Percentiles rank a stretch among this genome's conserved stretches.
phyloP scores from a whole-genome alignment of 2,113 vertebrate genomes.

The Corydoras sp. region DNA sequence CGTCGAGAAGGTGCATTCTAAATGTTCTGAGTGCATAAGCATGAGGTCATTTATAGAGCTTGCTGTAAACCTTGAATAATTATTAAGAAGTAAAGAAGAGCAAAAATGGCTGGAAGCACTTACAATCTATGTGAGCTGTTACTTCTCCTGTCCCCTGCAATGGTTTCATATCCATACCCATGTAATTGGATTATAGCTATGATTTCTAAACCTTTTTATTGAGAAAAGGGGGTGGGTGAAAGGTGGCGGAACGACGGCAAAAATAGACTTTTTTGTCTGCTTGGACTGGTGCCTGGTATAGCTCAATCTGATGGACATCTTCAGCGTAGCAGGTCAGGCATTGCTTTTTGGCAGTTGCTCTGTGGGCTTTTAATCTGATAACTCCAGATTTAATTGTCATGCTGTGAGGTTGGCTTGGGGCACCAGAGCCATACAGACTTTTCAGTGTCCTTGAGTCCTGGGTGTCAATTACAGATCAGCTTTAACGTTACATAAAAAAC shows the following conservation, averaged over 20 bases:
- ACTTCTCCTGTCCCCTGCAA: background rate
- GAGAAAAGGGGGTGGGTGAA: background rate
- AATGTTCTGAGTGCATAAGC: conserved; percentile 41
- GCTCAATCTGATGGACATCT: conserved; percentile 29
- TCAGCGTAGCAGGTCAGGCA: background rate
- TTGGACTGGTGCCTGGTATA: conserved; percentile 26
- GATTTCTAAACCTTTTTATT: conserved; percentile 20
- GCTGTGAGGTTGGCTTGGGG: conserved; percentile 4
- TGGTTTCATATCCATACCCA: background rate
- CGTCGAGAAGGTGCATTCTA: conserved; percentile 31
- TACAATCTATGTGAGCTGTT: conserved; percentile 18
- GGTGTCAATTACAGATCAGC: background rate
- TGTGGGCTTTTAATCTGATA: conserved; percentile 37
- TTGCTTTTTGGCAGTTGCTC: conserved; percentile 20
- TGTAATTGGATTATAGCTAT: conserved; percentile 29
- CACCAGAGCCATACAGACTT: background rate
- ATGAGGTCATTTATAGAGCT: conserved; percentile 37
- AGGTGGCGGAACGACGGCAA: background rate
- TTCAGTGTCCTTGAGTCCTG: conserved; percentile 9
- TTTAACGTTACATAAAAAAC: background rate
- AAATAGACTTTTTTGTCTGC: conserved; percentile 23
- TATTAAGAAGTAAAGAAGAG: conserved; percentile 33
- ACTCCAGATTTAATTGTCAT: conserved; percentile 39
- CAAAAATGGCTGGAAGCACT: conserved; percentile 16
- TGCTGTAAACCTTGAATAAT: conserved; percentile 36